Percentiles rank a stretch among this genome's conserved stretches.
Evolutionary conservation across 2,888 invertebrate genomes (phyloP).

Genomic region (Linyphia triangularis): DNA sequence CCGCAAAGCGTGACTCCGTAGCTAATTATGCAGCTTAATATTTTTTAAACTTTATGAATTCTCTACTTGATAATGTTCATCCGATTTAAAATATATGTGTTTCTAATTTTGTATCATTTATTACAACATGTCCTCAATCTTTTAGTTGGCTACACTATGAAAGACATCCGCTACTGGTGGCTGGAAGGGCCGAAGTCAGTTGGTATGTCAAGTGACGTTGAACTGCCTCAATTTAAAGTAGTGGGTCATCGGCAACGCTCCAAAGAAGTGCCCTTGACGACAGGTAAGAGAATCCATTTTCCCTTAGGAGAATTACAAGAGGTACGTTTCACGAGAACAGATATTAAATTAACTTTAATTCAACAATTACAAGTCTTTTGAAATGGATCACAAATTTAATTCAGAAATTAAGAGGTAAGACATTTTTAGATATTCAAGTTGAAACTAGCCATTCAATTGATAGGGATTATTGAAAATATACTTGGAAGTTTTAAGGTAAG

Average conservation of each 20-base stretch:
- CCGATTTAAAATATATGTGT: too few species aligned
- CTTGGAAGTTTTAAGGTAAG: too few species aligned
- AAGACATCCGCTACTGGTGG: constrained; percentile 78
- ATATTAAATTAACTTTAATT: background rate
- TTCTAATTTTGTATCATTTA: too few species aligned
- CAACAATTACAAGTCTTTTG: too few species aligned
- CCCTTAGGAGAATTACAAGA: background rate
- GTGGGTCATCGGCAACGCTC: constrained; percentile 76
- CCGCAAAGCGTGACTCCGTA: too few species aligned
- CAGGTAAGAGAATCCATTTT: constrained; percentile 85
- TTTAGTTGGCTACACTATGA: constrained; percentile 79
- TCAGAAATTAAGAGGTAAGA: constrained; percentile 19
- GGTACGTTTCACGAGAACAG: background rate
- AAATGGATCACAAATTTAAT: background rate
- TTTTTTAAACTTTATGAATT: too few species aligned
- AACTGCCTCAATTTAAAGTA: constrained; percentile 79
- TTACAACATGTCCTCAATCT: constrained; percentile 24
- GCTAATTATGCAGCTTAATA: too few species aligned
- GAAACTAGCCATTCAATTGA: too few species aligned
- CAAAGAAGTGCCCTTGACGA: constrained; percentile 76
- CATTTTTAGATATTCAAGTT: background rate
- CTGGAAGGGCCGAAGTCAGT: constrained; percentile 77
- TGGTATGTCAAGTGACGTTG: constrained; percentile 77
- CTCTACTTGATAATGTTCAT: too few species aligned
- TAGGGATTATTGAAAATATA: background rate